Conservation (phyloP, 1,140 invertebrate genomes). For the Orchestia grillus region DNA sequence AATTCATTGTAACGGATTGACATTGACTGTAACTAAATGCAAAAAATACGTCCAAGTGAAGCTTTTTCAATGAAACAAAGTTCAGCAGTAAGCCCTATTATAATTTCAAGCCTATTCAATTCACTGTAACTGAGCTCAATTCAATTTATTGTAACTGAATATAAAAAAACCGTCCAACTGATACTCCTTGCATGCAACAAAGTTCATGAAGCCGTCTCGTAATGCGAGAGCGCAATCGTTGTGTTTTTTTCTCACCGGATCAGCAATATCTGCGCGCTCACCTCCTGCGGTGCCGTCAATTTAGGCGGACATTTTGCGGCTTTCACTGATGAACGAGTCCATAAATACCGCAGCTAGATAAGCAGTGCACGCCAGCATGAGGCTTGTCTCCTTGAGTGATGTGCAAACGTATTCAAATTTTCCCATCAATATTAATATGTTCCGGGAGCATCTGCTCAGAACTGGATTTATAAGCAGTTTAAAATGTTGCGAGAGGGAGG, state of each 20-base stretch:
- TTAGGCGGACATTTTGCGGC: neutral
- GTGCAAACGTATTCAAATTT: neutral
- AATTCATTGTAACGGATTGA: too few species aligned
- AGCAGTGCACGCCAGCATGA: neutral
- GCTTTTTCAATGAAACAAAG: too few species aligned
- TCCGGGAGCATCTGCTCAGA: neutral
- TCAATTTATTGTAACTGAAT: too few species aligned
- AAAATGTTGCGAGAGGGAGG: neutral
- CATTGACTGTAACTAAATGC: too few species aligned
- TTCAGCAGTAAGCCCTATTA: too few species aligned
- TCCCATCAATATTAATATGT: neutral
- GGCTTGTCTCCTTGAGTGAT: neutral
- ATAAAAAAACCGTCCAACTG: neutral
- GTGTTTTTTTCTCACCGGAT: too few species aligned
- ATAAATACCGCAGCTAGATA: neutral
- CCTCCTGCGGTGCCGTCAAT: neutral
- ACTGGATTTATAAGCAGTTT: neutral
- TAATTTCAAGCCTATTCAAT: too few species aligned
- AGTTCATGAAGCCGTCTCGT: neutral
- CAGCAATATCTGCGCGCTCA: neutral
- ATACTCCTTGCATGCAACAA: neutral
- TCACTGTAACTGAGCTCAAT: too few species aligned
- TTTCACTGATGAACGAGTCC: neutral
- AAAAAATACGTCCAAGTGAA: too few species aligned
- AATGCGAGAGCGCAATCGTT: neutral